phyloP scores from a whole-genome alignment of 2,797 vertebrate species.

The Graptemys geographica region DNA sequence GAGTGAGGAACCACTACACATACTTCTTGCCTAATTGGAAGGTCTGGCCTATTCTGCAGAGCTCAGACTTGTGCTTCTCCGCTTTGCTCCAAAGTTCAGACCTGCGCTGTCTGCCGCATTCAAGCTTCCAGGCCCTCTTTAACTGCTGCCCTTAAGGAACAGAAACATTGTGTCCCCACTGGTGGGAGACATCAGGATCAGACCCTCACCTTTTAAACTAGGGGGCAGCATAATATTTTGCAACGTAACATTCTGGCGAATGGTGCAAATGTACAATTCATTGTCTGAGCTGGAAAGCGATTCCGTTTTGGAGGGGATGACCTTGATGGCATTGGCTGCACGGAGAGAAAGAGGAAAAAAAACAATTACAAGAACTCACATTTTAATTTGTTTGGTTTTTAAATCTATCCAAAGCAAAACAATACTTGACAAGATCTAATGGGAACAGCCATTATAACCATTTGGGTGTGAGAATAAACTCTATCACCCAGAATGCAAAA shows the following conservation, averaged over 20 bases:
- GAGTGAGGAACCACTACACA: background rate
- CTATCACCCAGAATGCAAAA: background rate
- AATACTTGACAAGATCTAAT: background rate
- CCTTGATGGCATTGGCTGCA: too few species aligned
- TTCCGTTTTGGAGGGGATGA: too few species aligned
- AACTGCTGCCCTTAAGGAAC: background rate
- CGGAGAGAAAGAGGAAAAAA: too few species aligned
- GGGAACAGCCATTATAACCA: background rate
- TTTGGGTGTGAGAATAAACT: too few species aligned
- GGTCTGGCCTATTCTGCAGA: background rate
- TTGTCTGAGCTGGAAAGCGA: accelerated
- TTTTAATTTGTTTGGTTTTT: too few species aligned
- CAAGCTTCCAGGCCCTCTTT: background rate
- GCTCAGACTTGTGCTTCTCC: background rate
- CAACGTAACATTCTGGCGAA: conserved; percentile 47
- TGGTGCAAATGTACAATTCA: conserved; percentile 8
- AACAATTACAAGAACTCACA: too few species aligned
- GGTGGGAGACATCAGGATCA: too few species aligned
- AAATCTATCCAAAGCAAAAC: background rate
- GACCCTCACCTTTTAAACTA: conserved; percentile 68
- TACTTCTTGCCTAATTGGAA: background rate
- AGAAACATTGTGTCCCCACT: background rate
- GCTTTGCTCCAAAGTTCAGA: background rate
- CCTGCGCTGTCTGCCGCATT: background rate
- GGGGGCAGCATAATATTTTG: conserved; percentile 57